Conservation (phyloP, 2,888 invertebrate species). For the Stenodera caucasica region DNA sequence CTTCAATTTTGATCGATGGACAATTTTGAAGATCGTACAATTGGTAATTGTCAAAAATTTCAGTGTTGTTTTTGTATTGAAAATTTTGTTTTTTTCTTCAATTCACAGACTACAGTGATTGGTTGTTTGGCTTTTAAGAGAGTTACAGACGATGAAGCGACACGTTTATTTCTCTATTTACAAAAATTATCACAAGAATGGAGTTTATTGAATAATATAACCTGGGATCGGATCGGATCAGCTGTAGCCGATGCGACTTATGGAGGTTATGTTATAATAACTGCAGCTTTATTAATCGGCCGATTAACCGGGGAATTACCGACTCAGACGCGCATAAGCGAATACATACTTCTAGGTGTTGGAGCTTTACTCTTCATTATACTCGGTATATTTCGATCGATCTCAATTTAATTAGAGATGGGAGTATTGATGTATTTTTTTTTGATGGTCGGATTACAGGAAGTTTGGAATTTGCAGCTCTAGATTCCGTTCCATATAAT, state of each 20-base stretch:
- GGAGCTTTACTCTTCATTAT: constrained; percentile 71
- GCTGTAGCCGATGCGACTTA: constrained; percentile 69
- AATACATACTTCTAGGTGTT: constrained; percentile 69
- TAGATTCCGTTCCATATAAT: constrained; percentile 70
- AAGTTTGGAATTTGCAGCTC: constrained; percentile 68
- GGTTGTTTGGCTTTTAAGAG: constrained; percentile 70
- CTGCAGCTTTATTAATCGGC: constrained; percentile 67
- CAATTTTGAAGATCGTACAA: constrained; percentile 51
- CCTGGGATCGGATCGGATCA: constrained; percentile 72
- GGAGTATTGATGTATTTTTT: not conserved
- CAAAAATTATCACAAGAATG: constrained; percentile 75
- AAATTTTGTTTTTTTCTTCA: constrained; percentile 12
- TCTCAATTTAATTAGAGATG: no score
- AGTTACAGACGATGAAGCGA: constrained; percentile 73
- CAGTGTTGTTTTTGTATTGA: not conserved
- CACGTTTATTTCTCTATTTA: constrained; percentile 66
- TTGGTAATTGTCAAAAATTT: constrained; percentile 44
- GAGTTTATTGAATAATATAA: constrained; percentile 73
- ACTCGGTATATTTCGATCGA: constrained; percentile 58
- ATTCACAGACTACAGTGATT: constrained; percentile 67
- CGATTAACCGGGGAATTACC: constrained; percentile 68
- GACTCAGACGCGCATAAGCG: constrained; percentile 63
- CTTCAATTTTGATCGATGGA: constrained; percentile 52
- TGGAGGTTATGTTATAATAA: constrained; percentile 72
- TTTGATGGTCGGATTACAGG: constrained; percentile 58